Percentiles rank a stretch among this genome's conserved stretches.
These are phyloP conservation scores for Thysanoteuthis rhombus DNA, from an alignment of 2,888 invertebrate genomes.

Conservation along the genomic window DNA sequence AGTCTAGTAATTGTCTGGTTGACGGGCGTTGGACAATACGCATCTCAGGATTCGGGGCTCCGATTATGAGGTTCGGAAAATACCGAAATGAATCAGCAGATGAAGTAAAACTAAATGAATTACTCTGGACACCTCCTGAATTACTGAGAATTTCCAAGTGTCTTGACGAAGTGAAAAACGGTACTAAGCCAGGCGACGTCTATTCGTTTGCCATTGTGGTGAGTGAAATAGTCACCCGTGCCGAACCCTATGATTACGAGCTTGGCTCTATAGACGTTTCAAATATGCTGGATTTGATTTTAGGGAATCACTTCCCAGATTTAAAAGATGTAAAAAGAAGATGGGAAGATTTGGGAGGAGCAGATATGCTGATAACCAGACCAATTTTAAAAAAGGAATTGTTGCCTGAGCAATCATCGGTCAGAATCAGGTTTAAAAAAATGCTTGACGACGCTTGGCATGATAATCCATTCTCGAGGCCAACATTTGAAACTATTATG, in stretches of 20 bases:
- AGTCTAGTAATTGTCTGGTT: slow-evolving; percentile 53
- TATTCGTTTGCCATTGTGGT: slow-evolving; percentile 51
- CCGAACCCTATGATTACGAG: slow-evolving; percentile 45
- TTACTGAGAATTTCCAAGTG: slow-evolving; percentile 38
- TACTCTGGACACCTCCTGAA: slow-evolving; percentile 57
- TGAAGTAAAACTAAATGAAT: not conserved
- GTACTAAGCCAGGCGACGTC: slow-evolving; percentile 51
- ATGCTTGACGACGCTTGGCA: slow-evolving; percentile 39
- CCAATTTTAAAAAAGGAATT: not conserved
- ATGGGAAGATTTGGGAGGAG: not conserved
- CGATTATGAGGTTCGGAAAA: not conserved
- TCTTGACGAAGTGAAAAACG: slow-evolving; percentile 42
- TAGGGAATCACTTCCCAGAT: slow-evolving; percentile 38
- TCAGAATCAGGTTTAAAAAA: not conserved
- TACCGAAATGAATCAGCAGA: too few species aligned
- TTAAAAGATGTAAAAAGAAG: not conserved
- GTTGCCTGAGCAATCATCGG: not conserved
- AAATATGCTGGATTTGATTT: slow-evolving; percentile 38
- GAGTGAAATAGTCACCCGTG: slow-evolving; percentile 45
- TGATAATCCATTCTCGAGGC: slow-evolving; percentile 47
- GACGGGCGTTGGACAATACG: slow-evolving; percentile 51
- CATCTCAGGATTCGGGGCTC: not conserved
- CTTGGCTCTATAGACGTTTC: slow-evolving; percentile 35
- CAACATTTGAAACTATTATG: slow-evolving; percentile 47
- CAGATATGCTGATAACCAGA: not conserved